Evolutionary conservation across 92 coral and sea anemone species (phyloP), one percentile per base, ranked within the genome.

Genomic region (Epizoanthus stellaris): DNA sequence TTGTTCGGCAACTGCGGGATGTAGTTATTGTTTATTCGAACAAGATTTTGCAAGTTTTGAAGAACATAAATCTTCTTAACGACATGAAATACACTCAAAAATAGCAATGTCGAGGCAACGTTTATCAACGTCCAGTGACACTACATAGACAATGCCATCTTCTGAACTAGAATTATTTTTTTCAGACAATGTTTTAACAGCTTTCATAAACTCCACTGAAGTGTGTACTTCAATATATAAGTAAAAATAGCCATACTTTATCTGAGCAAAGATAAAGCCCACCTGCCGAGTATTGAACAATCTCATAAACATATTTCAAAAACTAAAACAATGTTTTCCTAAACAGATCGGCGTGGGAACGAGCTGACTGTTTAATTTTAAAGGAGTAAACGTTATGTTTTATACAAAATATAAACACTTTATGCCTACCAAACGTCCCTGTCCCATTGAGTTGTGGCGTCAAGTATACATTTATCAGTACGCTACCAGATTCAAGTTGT

Each of bases 21-120:
- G 30, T 39, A 61, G 56, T 63, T 61, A 79, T 63, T 79, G 73
- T 79, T 79, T 79, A 63, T 64, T 67, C 67, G 20, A 39, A 60
- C 45, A 62, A 63, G 25, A 45, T 42, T 53, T 40, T 52, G 21
- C 57, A 43, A 40, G 19, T n/a, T 69, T 62, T 42, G 47, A 42
- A 25, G 10, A 42, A 43, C 54, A 11, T 40, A 63, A 10, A 64
- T 20, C 12, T 38, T 68, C 34, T 17, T 67, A 38, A 67, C 0
- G 73, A 67, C 16, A 67, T 14, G 17, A 36, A 67, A 13, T 3
- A 12, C 49, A 34, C 6, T 67, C 25, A 34, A 0, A 68, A 38
- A 38, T 38, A 25, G 0, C 7, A 34, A 0, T 39, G 6, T 7
- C n/a, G 11, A 38, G 42, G 9, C 6, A 8, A 13, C 36, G 3